Evolutionary conservation across 1,140 invertebrate genomes (phyloP).

Genomic region (Leptinotarsa lineolata): DNA sequence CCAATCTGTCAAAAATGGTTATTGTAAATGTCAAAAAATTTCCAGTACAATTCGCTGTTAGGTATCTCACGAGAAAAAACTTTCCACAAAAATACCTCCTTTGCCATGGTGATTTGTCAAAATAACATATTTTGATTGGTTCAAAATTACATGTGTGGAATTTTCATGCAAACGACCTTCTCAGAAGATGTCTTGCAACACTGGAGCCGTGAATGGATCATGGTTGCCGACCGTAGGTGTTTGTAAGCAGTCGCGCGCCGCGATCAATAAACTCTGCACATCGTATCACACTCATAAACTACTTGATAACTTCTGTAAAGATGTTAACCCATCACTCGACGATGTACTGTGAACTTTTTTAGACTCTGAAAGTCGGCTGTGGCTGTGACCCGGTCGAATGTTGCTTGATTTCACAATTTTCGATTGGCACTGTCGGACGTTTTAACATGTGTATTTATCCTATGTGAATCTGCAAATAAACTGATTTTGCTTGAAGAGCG

Average conservation of each 20-base stretch:
- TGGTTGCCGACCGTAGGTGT: constrained; percentile 32
- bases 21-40: too few relatives aligned
- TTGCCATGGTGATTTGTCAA: too few relatives aligned
- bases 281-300: not conserved
- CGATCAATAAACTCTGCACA: constrained; percentile 24
- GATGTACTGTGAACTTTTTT: not conserved
- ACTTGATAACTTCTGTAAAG: not conserved
- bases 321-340: not conserved
- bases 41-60: too few relatives aligned
- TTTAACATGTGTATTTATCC: not conserved
- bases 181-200: too few relatives aligned
- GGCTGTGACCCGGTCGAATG: not conserved
- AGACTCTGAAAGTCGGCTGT: not conserved
- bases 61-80: too few relatives aligned
- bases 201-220: not conserved
- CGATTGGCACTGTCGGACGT: not conserved
- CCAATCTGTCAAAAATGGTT: too few relatives aligned
- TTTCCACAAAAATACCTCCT: too few relatives aligned
- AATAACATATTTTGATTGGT: too few relatives aligned
- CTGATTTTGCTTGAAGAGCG: not conserved
- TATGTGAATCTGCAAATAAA: not conserved
- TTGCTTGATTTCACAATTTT: not conserved
- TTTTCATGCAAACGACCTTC: too few relatives aligned
- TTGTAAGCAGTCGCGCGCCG: constrained; percentile 23
- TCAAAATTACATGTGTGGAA: too few relatives aligned